Base-by-base conservation (phyloP, 2,797 vertebrate species). In the Orientallactaga sibirica region DNA sequence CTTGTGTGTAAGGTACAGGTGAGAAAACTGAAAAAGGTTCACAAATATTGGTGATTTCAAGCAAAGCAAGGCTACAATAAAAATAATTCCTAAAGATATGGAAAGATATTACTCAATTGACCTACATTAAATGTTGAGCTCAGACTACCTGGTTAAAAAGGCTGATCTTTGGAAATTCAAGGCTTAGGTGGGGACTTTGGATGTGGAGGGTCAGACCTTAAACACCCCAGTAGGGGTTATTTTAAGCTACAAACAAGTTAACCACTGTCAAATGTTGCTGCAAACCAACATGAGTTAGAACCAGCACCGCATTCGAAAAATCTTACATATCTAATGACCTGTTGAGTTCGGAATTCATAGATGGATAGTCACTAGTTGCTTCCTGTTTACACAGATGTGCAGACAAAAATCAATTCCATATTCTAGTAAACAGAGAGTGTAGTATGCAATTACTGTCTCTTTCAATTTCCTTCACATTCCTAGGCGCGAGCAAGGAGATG, bases 381-480 rank as follows among this genome's bases (percentile, higher is more conserved):
- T 41, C 68, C 18, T 92, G 24, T 61, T 62, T 74, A 75, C 73
- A 86, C 27, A 88, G 82, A 68, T 94, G 67, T 77, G 19, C 7
- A 73, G 33, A 85, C 33, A 58, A 58, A 91, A 52, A 62, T 5
- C 55, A 81, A 37, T 66, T 70, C 25, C 25, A n/a, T 20, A 25
- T 58, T 18, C 86, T n/a, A 27, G 33, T 82, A 70, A 55, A 90
- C 79, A 61, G 15, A 7, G 3, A 74, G 9, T 62, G 75, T 76
- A 18, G 70, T 86, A 19, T 61, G 25, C n/a, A 93, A 86, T 61
- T 85, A 74, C 67, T 92, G 87, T 67, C 15, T 87, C 14, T 62
- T 43, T 52, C 75, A n/a, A 66, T 88, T 75, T 87, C 48, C n/a
- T 89, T 83, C 89, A 73, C 62, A 71, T 83, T 90, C 41, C 37